Base-by-base conservation (phyloP, 1,140 invertebrate genomes). In the Listronotus oregonensis region DNA sequence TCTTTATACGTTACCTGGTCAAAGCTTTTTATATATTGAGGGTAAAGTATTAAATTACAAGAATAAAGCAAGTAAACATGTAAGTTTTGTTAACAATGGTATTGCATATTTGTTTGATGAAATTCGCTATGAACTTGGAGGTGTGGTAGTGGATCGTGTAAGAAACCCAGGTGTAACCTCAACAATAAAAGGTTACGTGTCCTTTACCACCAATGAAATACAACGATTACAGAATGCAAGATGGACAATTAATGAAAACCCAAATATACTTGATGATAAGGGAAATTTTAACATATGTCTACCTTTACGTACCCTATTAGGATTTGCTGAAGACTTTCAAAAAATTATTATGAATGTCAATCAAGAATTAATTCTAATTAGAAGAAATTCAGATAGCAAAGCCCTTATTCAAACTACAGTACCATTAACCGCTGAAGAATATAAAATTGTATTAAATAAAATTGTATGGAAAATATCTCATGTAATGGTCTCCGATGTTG, bases 341-440 rank as follows among this genome's bases (percentile, higher is more conserved):
- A 59, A 59, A 47, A 32, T 59, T 31, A 46, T 59, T 34, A 18
- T 61, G n/a, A 40, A 61, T 51, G 21, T 40, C 15, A 21, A 47
- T 18, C 49, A 40, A 39, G 59, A 61, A 50, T 51, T 61, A 39
- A 44, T 61, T 34, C 37, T 51, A 21, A 46, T 51, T 37, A 21
- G 59, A 6, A 51, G 46, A 11, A 37, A n/a, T 52, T 37, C 14
- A 11, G 59, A 61, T 49, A 32, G 14, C 11, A 59, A 59, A 15
- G 57, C 58, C 7, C 8, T 46, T 46, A 46, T 46, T 46, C n/a
- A 46, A 51, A 51, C 32, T 18, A 2, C 11, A 15, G 40, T 14
- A 3, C 15, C 21, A 12, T 12, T 6, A 21, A 31, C 6, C 0
- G 17, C 40, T 21, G 27, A 49, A 6, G 17, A 49, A 31, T 31